These are phyloP conservation scores for Ctenomys sociabilis DNA, from an alignment of 2,113 vertebrate species.

Conservation along the genomic window DNA sequence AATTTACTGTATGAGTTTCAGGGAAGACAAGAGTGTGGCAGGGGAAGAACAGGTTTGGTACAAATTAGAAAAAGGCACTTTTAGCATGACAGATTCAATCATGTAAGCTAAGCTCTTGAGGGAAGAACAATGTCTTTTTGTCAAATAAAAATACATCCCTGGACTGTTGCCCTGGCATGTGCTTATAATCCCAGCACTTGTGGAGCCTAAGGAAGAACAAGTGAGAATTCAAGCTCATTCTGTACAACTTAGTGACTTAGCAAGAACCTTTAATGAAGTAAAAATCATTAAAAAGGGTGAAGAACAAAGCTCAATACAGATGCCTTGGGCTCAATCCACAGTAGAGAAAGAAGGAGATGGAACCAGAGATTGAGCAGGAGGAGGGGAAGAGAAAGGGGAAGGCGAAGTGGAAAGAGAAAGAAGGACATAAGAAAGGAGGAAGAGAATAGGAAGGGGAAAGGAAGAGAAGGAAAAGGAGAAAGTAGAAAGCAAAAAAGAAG, in stretches of 20 bases:
- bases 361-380: too few species aligned
- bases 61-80: background rate
- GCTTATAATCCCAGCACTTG: background rate
- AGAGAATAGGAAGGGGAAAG: too few species aligned
- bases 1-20: background rate
- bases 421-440: background rate
- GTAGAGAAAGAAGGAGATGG: background rate
- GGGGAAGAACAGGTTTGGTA: background rate
- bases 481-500: background rate
- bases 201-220: background rate
- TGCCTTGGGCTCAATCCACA: background rate
- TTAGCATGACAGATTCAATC: background rate
- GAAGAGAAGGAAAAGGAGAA: background rate
- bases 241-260: background rate
- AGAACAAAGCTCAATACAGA: background rate
- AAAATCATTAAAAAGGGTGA: background rate
- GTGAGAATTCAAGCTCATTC: background rate
- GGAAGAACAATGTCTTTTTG: background rate
- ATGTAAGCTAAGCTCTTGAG: background rate
- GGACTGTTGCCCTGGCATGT: background rate
- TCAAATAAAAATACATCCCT: background rate
- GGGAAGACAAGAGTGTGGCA: background rate
- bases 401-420: background rate
- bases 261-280: background rate
- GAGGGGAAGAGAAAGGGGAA: background rate